Base-by-base conservation (phyloP, 2,888 invertebrate species). In the Antitype chi region DNA sequence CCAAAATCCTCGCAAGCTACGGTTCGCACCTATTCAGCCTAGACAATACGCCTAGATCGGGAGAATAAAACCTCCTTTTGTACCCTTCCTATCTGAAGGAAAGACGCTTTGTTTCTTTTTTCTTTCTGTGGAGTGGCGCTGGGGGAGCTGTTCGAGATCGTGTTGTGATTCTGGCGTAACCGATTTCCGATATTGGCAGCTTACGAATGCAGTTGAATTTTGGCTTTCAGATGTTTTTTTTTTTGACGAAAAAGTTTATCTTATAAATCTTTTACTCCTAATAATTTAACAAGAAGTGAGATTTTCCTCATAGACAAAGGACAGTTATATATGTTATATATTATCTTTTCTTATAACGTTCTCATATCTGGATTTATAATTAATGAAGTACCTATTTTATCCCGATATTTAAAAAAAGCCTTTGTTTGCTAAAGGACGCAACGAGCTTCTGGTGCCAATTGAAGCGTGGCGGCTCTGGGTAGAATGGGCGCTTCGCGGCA, bases 31-130 rank as follows among this genome's bases (percentile, higher is more conserved):
- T 84, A 82, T 82, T 82, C 87, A 81, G 71, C 66, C 78, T 82
- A 82, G 86, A 88, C 86, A 87, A 87, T 87, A 89, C 85, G 87
- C 90, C 88, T 85, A 85, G 85, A 85, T 87, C 82, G 79, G 43
- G 79, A 47, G 76, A 80, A 85, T 86, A 87, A 85, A 85, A 82
- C 79, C 62, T 70, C 47, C 60, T 75, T 84, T 79, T 77, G 81
- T 85, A 73, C 49, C 72, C 66, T 72, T 59, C 76, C 75, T 82
- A 78, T 73, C 64, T 63, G 66, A 32, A 74, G 28, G 49, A 74
- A 80, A 74, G 20, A 32, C 52, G 75, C 66, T 82, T 88, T 78
- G 74, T 85, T 85, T 72, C 1, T 66, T 74, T 38, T 69, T 68
- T 59, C 6, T 66, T 64, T 69, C n/a, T 13, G 53, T 25, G 28